Evolutionary conservation across 2,888 invertebrate genomes (phyloP).

Genomic region (Noctua janthe): DNA sequence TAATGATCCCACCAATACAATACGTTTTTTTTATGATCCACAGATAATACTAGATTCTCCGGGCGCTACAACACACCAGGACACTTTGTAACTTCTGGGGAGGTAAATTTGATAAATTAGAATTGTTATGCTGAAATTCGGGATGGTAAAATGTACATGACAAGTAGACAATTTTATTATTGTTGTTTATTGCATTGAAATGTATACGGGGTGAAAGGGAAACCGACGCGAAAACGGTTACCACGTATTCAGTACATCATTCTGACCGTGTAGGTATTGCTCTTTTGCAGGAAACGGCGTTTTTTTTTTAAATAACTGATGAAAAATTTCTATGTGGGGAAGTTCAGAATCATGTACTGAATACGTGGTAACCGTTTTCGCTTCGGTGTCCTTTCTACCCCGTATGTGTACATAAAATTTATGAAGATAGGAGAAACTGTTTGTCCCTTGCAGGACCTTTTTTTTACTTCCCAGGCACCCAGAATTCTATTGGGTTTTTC

Average conservation of each 20-base stretch:
- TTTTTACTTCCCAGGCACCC: neutral
- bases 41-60: constrained; percentile 80
- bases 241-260: no score
- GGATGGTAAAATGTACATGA: constrained; percentile 20
- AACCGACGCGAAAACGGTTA: no score
- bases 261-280: no score
- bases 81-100: constrained; percentile 76
- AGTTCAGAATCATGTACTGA: no score
- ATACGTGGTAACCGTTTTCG: no score
- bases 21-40: neutral
- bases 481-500: neutral
- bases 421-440: neutral
- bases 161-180: constrained; percentile 26
- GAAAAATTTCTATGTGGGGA: no score
- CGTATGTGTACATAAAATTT: no score
- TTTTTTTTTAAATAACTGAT: no score
- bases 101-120: constrained; percentile 71
- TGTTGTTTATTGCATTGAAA: no score
- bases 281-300: no score
- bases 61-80: constrained; percentile 80
- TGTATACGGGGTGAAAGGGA: no score
- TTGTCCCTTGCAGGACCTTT: neutral
- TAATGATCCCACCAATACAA: neutral
- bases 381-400: no score
- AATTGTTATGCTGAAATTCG: constrained; percentile 19